These are phyloP conservation scores for Alaudala cheleensis DNA, from an alignment of 2,113 vertebrate genomes.

Conservation along the genomic window DNA sequence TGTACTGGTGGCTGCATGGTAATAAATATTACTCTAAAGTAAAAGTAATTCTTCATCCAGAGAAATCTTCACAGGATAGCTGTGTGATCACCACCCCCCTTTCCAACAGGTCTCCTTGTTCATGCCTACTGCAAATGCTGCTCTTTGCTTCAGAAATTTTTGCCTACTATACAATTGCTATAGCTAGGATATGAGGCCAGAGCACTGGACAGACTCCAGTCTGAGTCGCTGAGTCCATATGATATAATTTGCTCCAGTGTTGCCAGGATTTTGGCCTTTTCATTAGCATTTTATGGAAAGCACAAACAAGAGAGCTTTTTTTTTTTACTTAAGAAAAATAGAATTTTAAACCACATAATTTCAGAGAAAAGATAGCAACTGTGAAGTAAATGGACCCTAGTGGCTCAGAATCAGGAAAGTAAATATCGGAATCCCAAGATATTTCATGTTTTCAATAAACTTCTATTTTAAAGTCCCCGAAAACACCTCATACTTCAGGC, in stretches of 20 bases:
- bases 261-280: not conserved
- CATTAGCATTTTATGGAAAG: not conserved
- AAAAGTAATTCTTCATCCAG: not conserved
- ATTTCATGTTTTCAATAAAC: not conserved
- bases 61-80: not conserved
- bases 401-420: not conserved
- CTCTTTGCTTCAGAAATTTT: not conserved
- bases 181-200: not conserved
- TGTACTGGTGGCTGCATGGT: not conserved
- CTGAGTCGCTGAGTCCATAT: not conserved
- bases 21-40: not conserved
- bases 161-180: not conserved
- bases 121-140: not conserved
- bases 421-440: not conserved
- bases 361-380: not conserved
- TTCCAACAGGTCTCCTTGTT: not conserved
- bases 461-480: not conserved
- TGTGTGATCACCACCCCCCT: not conserved
- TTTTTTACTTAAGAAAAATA: not conserved
- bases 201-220: not conserved
- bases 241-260: not conserved
- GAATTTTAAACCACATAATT: not conserved
- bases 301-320: not conserved
- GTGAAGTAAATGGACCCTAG: not conserved
- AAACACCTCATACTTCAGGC: accelerated